These are phyloP conservation scores for Ptilorrhoa leucosticta DNA, from an alignment of 2,113 vertebrate species.

Conservation along the genomic window DNA sequence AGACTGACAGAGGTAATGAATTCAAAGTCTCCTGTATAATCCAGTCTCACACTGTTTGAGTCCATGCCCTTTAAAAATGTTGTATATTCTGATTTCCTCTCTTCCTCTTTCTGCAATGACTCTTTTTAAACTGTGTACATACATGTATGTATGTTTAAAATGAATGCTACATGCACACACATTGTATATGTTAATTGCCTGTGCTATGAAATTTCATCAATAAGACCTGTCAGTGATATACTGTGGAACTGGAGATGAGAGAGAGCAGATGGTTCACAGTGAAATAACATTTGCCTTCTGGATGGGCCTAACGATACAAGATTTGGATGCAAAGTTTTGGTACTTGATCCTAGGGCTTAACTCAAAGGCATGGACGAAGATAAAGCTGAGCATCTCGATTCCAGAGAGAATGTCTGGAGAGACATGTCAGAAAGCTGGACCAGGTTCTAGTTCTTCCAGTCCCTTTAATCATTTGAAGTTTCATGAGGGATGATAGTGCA, in stretches of 20 bases:
- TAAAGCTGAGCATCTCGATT: rapidly evolving
- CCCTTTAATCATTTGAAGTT: background rate
- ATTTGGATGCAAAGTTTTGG: background rate
- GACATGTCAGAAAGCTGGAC: background rate
- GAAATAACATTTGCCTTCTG: background rate
- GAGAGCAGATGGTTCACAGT: background rate
- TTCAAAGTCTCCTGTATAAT: background rate
- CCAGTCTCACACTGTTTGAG: background rate
- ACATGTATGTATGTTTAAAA: background rate
- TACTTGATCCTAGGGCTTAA: background rate
- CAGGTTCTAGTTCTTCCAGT: background rate
- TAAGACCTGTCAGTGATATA: background rate
- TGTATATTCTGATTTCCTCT: background rate
- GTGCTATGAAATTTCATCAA: background rate
- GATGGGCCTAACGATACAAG: background rate
- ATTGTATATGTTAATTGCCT: background rate
- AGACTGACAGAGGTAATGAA: background rate
- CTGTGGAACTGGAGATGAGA: background rate
- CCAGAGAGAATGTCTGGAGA: background rate
- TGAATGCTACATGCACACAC: background rate
- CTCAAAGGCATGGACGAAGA: background rate
- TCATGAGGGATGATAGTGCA: background rate
- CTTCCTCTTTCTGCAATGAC: background rate
- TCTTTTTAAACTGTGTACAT: background rate
- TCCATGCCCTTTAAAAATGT: background rate